Evolutionary conservation across 2,888 invertebrate species (phyloP).

Genomic region (Euzetes globulus): DNA sequence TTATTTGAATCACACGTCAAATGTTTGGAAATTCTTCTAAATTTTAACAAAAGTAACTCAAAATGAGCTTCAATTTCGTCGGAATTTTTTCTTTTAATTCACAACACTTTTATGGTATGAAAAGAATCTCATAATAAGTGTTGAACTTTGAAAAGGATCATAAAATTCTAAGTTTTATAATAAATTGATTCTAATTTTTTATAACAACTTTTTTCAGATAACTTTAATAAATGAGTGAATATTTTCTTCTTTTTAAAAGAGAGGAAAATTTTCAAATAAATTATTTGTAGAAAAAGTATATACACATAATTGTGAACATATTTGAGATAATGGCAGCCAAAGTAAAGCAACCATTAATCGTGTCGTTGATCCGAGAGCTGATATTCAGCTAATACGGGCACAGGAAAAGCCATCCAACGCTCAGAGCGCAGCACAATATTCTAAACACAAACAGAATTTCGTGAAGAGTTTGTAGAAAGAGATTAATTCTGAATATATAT

Average conservation of each 20-base stretch:
- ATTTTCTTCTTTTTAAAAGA: not conserved
- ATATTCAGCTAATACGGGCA: not conserved
- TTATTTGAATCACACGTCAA: not conserved
- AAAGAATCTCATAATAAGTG: not conserved
- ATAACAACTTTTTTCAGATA: not conserved
- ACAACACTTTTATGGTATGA: not conserved
- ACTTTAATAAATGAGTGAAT: not conserved
- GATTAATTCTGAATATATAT: not conserved
- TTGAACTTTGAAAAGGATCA: not conserved
- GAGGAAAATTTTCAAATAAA: not conserved
- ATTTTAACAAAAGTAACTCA: no score
- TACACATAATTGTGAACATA: conserved; percentile 5
- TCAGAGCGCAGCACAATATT: not conserved
- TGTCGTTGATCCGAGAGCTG: conserved; percentile 19
- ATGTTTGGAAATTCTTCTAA: no score
- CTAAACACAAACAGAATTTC: not conserved
- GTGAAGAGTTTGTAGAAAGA: not conserved
- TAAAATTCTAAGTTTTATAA: not conserved
- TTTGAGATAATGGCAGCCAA: conserved; percentile 12
- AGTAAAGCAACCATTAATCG: conserved; percentile 16
- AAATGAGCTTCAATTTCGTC: no score
- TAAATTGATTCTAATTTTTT: conserved; percentile 3
- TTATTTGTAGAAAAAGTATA: not conserved
- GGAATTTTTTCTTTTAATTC: no score
- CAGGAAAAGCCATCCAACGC: not conserved